Percentiles rank a stretch among this genome's conserved stretches.
Evolutionary conservation across 2,797 vertebrate species (phyloP).

Genomic region (Helarctos malayanus): DNA sequence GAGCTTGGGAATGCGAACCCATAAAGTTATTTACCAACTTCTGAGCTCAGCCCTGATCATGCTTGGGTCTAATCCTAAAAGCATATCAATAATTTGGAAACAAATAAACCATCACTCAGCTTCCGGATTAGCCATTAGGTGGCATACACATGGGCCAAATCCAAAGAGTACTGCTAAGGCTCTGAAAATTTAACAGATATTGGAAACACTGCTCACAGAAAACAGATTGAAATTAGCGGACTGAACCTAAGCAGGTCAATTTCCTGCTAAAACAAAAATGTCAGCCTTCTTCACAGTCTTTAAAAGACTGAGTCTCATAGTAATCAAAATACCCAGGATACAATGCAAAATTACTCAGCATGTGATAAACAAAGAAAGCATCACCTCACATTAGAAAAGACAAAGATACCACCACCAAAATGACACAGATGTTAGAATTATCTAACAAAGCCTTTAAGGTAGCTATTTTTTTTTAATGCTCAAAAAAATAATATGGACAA

Average conservation of each 20-base stretch:
- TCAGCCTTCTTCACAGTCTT: background rate
- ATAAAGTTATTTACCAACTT: background rate
- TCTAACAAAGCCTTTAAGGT: background rate
- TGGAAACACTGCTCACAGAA: background rate
- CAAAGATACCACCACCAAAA: background rate
- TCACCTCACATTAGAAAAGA: background rate
- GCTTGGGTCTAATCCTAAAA: background rate
- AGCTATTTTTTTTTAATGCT: background rate
- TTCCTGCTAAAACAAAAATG: constrained; percentile 39
- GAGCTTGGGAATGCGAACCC: background rate
- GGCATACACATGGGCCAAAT: background rate
- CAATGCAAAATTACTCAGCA: background rate
- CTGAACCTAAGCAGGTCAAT: background rate
- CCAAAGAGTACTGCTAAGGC: background rate
- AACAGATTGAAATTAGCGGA: background rate
- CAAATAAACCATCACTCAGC: background rate
- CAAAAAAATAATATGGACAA: background rate
- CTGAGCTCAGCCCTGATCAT: background rate
- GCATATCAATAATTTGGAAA: background rate
- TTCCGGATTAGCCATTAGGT: background rate
- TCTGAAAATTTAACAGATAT: constrained; percentile 15
- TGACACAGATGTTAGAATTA: constrained; percentile 7
- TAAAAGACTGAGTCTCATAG: constrained; percentile 26
- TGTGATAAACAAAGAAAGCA: constrained; percentile 27
- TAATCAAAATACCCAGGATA: constrained; percentile 43